phyloP scores from a whole-genome alignment of 2,113 vertebrate species.

The Campylomormyrus tamandua region DNA sequence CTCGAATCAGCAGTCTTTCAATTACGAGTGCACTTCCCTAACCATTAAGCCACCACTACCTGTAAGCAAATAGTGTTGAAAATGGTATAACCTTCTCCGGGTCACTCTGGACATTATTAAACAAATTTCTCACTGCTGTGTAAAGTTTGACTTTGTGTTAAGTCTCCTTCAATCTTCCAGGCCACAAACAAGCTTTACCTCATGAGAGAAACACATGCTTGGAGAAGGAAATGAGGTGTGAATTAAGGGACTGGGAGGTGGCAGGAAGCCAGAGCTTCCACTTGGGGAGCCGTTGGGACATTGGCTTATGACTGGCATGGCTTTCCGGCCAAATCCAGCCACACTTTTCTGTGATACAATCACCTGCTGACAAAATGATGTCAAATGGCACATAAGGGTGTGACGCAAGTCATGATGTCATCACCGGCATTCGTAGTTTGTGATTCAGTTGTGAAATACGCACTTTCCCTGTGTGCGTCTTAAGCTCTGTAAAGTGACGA shows the following conservation, averaged over 20 bases:
- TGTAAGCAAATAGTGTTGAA: not conserved
- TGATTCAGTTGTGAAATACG: not conserved
- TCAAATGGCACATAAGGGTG: not conserved
- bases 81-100: not conserved
- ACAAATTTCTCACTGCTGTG: not conserved
- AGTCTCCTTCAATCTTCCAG: not conserved
- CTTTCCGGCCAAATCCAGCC: not conserved
- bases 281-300: not conserved
- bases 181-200: not conserved
- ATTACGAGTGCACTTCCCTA: too few species aligned
- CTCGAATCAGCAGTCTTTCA: too few species aligned
- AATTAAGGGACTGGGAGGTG: not conserved
- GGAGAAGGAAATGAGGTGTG: constrained; percentile 2
- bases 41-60: too few species aligned
- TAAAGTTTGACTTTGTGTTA: not conserved
- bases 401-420: not conserved
- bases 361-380: not conserved
- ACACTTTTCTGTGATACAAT: not conserved
- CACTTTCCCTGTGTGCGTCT: not conserved
- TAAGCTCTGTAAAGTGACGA: not conserved
- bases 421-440: not conserved
- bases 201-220: not conserved
- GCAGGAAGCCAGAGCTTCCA: not conserved
- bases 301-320: not conserved
- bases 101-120: not conserved